A percentile compares a stretch with the other conserved stretches of the same genome.
Conservation (phyloP, 2,888 invertebrate species). For the Prosopocoilus inquinatus region DNA sequence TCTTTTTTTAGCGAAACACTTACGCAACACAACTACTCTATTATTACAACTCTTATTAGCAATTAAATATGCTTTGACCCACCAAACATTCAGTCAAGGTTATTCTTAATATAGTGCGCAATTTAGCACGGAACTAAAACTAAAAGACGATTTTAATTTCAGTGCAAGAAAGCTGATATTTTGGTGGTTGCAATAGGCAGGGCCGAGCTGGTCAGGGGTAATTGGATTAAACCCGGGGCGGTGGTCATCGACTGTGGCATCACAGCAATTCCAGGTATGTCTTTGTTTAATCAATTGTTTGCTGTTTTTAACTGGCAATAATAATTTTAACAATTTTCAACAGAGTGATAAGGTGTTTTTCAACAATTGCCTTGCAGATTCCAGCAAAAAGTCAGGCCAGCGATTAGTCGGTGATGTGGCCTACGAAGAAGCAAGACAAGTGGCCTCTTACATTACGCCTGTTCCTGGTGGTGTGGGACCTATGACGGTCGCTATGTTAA, state of each 20-base stretch:
- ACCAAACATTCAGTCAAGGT: too few relatives aligned
- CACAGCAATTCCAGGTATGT: conserved; percentile 79
- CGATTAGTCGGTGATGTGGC: conserved; percentile 94
- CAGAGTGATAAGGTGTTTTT: neutral
- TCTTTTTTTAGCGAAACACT: too few relatives aligned
- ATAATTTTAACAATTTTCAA: neutral
- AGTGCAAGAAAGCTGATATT: conserved; percentile 78
- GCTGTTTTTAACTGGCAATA: neutral
- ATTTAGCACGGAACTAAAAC: too few relatives aligned
- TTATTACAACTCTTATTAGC: too few relatives aligned
- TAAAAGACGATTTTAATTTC: conserved; percentile 21
- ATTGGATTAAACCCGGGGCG: conserved; percentile 97
- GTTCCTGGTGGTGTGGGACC: conserved; percentile 98
- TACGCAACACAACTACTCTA: too few relatives aligned
- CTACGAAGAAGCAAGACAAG: conserved; percentile 72
- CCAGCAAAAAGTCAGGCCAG: conserved; percentile 74
- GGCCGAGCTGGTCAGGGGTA: conserved; percentile 85
- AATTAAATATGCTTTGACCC: too few relatives aligned
- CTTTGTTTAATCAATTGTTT: neutral
- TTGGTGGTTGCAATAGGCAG: conserved; percentile 94
- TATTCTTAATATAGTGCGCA: too few relatives aligned
- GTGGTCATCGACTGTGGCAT: conserved; percentile 99
- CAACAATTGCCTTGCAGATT: conserved; percentile 54
- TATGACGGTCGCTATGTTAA: conserved; percentile 98
- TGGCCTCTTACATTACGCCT: conserved; percentile 89